These are phyloP conservation scores for Lithophane leautieri DNA, from an alignment of 2,888 invertebrate genomes.

Conservation along the genomic window DNA sequence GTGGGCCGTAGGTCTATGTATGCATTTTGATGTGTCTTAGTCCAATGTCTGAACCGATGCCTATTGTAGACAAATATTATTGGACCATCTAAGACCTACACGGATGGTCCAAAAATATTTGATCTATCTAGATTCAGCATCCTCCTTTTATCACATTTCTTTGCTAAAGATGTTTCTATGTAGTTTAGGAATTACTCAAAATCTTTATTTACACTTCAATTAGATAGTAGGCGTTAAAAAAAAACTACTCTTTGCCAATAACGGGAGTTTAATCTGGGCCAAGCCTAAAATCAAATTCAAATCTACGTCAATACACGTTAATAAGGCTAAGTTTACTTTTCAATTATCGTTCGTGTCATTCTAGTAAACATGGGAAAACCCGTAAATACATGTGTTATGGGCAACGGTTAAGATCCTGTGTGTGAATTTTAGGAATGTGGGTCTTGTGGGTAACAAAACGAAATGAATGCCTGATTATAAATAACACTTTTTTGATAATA, in stretches of 20 bases:
- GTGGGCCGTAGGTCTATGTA: too few relatives aligned
- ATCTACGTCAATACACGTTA: slow-evolving; percentile 7
- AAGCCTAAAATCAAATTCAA: slow-evolving; percentile 2
- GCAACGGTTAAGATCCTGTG: slow-evolving; percentile 4
- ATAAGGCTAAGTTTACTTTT: slow-evolving; percentile 20
- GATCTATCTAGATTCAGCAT: not conserved
- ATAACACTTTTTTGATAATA: too few relatives aligned
- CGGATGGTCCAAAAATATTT: too few relatives aligned
- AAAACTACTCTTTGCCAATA: not conserved
- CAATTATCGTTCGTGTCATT: slow-evolving; percentile 26
- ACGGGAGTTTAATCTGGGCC: slow-evolving; percentile 14
- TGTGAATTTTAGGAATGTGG: slow-evolving; percentile 10
- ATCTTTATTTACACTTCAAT: slow-evolving; percentile 8
- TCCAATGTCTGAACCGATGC: not conserved
- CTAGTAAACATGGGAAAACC: slow-evolving; percentile 30
- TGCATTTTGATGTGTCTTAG: not conserved
- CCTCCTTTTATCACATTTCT: not conserved
- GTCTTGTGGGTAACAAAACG: not conserved
- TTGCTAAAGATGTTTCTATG: slow-evolving; percentile 6
- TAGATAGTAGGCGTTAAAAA: slow-evolving; percentile 2
- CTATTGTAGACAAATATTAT: not conserved
- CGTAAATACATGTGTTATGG: not conserved
- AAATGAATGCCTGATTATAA: slow-evolving; percentile 1
- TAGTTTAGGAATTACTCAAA: not conserved
- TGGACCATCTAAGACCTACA: not conserved